Evolutionary conservation across 2,888 invertebrate species (phyloP).

Genomic region (Schizotus pectinicornis): DNA sequence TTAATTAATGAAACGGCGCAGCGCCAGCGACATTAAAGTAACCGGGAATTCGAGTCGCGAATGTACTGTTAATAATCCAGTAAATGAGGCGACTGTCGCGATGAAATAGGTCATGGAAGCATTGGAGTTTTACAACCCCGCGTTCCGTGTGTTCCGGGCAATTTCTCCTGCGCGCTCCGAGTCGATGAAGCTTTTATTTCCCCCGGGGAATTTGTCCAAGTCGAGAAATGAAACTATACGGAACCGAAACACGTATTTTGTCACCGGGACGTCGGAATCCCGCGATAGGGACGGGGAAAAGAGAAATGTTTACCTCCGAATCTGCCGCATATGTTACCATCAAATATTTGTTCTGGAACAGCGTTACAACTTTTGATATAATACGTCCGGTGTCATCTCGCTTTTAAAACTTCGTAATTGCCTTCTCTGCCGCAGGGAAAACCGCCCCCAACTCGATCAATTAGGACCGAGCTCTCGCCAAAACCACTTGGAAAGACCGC

Average conservation of each 20-base stretch:
- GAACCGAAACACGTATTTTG: constrained; percentile 55
- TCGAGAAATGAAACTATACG: constrained; percentile 53
- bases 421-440: background rate
- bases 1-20: constrained; percentile 32
- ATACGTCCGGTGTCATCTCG: background rate
- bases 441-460: background rate
- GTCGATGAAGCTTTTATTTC: constrained; percentile 59
- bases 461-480: background rate
- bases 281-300: constrained; percentile 29
- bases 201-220: constrained; percentile 54
- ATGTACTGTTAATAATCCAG: constrained; percentile 54
- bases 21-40: constrained; percentile 28
- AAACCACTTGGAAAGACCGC: no score
- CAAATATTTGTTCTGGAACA: constrained; percentile 26
- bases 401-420: constrained; percentile 25
- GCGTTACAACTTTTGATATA: constrained; percentile 15
- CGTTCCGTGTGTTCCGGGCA: constrained; percentile 54
- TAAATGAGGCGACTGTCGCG: constrained; percentile 52
- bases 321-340: constrained; percentile 27
- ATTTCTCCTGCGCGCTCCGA: constrained; percentile 53
- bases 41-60: constrained; percentile 29
- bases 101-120: constrained; percentile 51
- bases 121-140: constrained; percentile 49
- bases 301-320: constrained; percentile 23
- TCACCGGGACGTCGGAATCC: constrained; percentile 51